Evolutionary conservation across 2,888 invertebrate species (phyloP), one percentile per base, ranked within the genome.

Genomic region (Lottia scabra): DNA sequence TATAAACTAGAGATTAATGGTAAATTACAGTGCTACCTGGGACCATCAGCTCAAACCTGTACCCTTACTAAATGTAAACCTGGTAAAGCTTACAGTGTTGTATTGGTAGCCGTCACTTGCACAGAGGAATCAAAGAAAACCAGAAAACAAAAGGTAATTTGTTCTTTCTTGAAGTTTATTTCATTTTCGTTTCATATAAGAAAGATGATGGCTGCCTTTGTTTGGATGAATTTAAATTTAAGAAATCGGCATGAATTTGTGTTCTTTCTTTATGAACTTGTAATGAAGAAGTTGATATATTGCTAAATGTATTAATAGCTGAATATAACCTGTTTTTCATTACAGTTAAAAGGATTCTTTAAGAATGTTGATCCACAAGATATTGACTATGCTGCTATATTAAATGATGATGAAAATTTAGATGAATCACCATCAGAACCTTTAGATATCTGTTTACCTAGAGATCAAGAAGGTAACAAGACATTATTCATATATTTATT

Each of bases 51-150:
- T 16, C 88, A 87, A 80, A 87, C 84, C 68, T 89, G 89, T 77
- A 88, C 87, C 15, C 83, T 90, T 64, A 86, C 89, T 62, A 89
- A 89, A 77, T 89, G 89, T 80, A 84, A 84, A 78, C 86, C 89
- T 12, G 88, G 88, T 23, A 87, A 88, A 71, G 80, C 78, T 43
- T 90, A 90, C 78, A 82, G 79, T 69, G 84, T 90, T 43, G 85
- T 84, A 16, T 82, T 90, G 16, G 84, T 89, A 64, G 89, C 89
- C 68, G 78, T 89, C 78, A 89, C 89, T 16, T 87, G 87, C 70
- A 87, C 88, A 23, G 87, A 88, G 48, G 85, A 86, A 13, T 85
- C 84, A 12, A 87, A 85, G 74, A 85, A 83, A 70, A 85, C 85
- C 30, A 78, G 87, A 65, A 85, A 83, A 69, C 78, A 82, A 65